phyloP scores from a whole-genome alignment of 2,113 vertebrate genomes.

The Centrocercus urophasianus region DNA sequence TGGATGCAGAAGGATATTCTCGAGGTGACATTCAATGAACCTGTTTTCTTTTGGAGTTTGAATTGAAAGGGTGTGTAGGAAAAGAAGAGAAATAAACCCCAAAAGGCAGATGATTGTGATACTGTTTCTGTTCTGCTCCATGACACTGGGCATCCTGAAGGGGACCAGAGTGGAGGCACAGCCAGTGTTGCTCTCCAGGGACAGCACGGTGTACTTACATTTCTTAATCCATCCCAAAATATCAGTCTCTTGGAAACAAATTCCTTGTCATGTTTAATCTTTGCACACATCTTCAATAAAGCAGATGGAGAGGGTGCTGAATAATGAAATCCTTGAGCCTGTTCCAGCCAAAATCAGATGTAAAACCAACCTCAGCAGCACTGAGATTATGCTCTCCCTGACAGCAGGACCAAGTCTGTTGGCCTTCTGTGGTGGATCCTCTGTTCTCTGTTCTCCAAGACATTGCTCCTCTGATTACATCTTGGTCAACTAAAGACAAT shows the following conservation, averaged over 20 bases:
- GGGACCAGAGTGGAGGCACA: constrained; percentile 75
- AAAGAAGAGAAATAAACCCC: constrained; percentile 77
- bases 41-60: constrained; percentile 71
- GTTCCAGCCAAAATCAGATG: background rate
- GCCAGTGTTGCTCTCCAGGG: background rate
- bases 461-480: background rate
- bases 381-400: background rate
- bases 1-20: constrained; percentile 82
- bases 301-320: background rate
- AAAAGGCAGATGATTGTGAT: constrained; percentile 57
- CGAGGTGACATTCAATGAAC: constrained; percentile 78
- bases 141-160: constrained; percentile 74
- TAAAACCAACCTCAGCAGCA: background rate
- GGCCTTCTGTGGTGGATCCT: background rate
- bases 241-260: background rate
- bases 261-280: background rate
- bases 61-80: constrained; percentile 78
- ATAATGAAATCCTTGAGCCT: background rate
- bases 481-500: background rate
- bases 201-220: background rate
- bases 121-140: constrained; percentile 58
- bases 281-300: background rate
- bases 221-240: background rate
- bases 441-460: background rate
- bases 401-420: background rate